Evolutionary conservation across 2,888 invertebrate species (phyloP).

Genomic region (Tachina lurida): DNA sequence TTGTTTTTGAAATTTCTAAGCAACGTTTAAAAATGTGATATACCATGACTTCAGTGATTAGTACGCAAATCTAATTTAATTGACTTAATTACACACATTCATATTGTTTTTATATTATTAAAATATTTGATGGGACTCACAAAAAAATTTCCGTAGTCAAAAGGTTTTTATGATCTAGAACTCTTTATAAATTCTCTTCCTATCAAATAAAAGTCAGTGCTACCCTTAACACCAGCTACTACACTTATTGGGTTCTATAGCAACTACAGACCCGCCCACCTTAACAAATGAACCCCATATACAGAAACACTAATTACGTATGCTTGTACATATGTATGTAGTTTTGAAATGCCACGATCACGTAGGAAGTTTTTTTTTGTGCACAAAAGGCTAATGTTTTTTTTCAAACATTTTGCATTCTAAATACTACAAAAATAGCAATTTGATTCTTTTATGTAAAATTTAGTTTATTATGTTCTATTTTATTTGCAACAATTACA

Average conservation of each 20-base stretch:
- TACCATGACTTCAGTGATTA: too few species aligned
- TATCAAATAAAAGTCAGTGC: too few species aligned
- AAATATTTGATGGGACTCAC: too few species aligned
- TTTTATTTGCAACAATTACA: constrained; percentile 45
- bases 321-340: not conserved
- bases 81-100: too few species aligned
- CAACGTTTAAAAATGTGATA: too few species aligned
- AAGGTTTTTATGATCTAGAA: not conserved
- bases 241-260: constrained; percentile 26
- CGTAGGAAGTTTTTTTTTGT: constrained; percentile 41
- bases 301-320: constrained; percentile 36
- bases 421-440: not conserved
- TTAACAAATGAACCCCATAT: not conserved
- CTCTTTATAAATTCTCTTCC: not conserved
- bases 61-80: too few species aligned
- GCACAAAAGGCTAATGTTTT: constrained; percentile 21
- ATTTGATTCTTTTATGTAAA: constrained; percentile 66
- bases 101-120: too few species aligned
- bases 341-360: constrained; percentile 18
- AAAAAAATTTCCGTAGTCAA: too few species aligned
- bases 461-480: constrained; percentile 33
- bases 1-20: too few species aligned
- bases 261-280: constrained; percentile 40
- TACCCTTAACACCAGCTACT: not conserved
- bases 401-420: not conserved